Conservation (phyloP, 2,888 invertebrate genomes). For the Diabrotica balteata region DNA sequence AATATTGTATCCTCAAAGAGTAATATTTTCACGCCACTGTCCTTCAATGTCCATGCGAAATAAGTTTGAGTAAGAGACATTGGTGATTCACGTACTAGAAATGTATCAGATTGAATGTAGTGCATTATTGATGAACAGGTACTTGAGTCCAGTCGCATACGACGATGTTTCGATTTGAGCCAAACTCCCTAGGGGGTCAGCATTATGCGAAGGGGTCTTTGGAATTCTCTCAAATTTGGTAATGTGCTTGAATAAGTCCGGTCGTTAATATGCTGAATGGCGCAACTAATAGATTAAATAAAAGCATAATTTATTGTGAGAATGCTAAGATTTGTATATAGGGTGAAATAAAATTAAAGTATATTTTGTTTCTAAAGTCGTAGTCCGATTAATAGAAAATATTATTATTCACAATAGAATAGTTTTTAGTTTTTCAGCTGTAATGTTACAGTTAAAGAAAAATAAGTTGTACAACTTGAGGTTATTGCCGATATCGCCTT, state of each 20-base stretch:
- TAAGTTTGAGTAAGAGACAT: slow-evolving; percentile 23
- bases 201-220: slow-evolving; percentile 25
- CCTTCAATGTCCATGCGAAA: slow-evolving; percentile 16
- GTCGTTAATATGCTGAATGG: slow-evolving; percentile 4
- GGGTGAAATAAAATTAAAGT: too few relatives aligned
- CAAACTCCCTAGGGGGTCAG: slow-evolving; percentile 24
- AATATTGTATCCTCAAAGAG: too few relatives aligned
- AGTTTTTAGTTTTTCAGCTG: too few relatives aligned
- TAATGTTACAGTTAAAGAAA: too few relatives aligned
- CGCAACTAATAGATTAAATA: neutral
- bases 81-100: slow-evolving; percentile 54
- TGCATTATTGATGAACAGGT: slow-evolving; percentile 60
- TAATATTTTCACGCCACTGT: neutral
- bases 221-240: slow-evolving; percentile 21
- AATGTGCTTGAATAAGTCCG: slow-evolving; percentile 12
- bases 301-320: too few relatives aligned
- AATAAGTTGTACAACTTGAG: too few relatives aligned
- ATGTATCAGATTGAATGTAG: slow-evolving; percentile 57
- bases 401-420: too few relatives aligned
- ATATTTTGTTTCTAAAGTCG: too few relatives aligned
- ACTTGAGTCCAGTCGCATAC: slow-evolving; percentile 52
- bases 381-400: too few relatives aligned
- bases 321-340: too few relatives aligned
- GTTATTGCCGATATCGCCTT: too few relatives aligned
- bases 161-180: slow-evolving; percentile 19